Percentiles rank a stretch among this genome's conserved stretches.
Evolutionary conservation across 2,888 invertebrate genomes (phyloP).

Genomic region (Druceiella hillmani): DNA sequence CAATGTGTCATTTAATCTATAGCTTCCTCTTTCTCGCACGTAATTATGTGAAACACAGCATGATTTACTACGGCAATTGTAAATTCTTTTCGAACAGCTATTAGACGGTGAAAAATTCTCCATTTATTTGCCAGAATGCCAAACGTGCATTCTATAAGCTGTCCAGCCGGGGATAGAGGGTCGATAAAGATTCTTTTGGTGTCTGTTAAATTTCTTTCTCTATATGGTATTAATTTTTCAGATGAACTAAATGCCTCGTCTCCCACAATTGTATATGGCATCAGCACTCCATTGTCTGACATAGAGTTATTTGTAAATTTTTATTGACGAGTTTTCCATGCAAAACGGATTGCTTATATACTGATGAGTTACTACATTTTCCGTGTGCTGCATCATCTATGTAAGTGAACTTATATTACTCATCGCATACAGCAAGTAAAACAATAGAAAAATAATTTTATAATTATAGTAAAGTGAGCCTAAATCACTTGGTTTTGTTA

Average conservation of each 20-base stretch:
- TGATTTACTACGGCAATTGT: constrained; percentile 7
- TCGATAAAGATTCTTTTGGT: constrained; percentile 12
- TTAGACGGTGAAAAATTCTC: no score
- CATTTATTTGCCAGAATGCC: no score
- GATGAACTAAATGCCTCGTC: constrained; percentile 19
- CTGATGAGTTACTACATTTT: constrained; percentile 20
- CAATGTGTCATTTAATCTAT: constrained; percentile 5
- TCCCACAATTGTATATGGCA: constrained; percentile 12
- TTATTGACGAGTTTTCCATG: no score
- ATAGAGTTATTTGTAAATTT: constrained; percentile 14
- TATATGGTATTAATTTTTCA: constrained; percentile 17
- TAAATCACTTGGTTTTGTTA: constrained; percentile 20
- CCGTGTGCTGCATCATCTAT: constrained; percentile 25
- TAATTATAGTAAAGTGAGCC: constrained; percentile 25
- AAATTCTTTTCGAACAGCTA: constrained; percentile 4
- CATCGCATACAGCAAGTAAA: constrained; percentile 12
- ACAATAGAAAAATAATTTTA: no score
- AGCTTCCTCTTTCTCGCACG: constrained; percentile 4
- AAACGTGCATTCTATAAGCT: no score
- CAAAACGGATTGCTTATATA: constrained; percentile 19
- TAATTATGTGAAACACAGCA: constrained; percentile 4
- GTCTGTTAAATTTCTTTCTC: constrained; percentile 11
- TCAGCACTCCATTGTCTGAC: constrained; percentile 4
- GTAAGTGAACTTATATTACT: constrained; percentile 24
- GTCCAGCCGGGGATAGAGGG: no score